Conservation (phyloP, 2,888 invertebrate genomes). For the Trilocha varians region DNA sequence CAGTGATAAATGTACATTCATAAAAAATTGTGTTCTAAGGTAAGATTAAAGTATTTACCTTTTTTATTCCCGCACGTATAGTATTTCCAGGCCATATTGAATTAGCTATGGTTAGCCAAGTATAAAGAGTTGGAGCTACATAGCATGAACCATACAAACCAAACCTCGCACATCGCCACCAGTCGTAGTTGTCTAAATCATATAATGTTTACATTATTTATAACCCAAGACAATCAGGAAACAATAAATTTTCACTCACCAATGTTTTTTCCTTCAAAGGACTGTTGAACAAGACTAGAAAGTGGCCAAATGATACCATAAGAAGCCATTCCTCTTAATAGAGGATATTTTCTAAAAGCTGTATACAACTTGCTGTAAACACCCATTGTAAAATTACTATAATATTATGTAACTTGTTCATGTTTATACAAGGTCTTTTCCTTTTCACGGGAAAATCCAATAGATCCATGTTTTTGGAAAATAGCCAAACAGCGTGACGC, state of each 20-base stretch:
- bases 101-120: slow-evolving; percentile 84
- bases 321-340: slow-evolving; percentile 77
- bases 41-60: slow-evolving; percentile 59
- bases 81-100: slow-evolving; percentile 82
- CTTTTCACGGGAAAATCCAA: slow-evolving; percentile 15
- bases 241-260: slow-evolving; percentile 47
- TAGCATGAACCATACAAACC: slow-evolving; percentile 86
- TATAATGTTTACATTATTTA: background rate
- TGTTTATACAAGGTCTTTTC: slow-evolving; percentile 17
- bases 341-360: slow-evolving; percentile 53
- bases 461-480: slow-evolving; percentile 21
- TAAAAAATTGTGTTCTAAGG: background rate
- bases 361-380: slow-evolving; percentile 37
- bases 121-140: slow-evolving; percentile 86
- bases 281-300: slow-evolving; percentile 82
- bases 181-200: slow-evolving; percentile 71
- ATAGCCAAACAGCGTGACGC: no score
- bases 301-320: slow-evolving; percentile 83
- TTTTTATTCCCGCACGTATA: slow-evolving; percentile 79
- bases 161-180: slow-evolving; percentile 80
- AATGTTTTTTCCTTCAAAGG: slow-evolving; percentile 75
- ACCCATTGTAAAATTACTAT: slow-evolving; percentile 4
- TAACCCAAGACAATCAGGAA: background rate
- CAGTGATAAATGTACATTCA: background rate
- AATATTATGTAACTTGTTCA: slow-evolving; percentile 20